Evolutionary conservation across 2,888 invertebrate species (phyloP).

Genomic region (Agrochola macilenta): DNA sequence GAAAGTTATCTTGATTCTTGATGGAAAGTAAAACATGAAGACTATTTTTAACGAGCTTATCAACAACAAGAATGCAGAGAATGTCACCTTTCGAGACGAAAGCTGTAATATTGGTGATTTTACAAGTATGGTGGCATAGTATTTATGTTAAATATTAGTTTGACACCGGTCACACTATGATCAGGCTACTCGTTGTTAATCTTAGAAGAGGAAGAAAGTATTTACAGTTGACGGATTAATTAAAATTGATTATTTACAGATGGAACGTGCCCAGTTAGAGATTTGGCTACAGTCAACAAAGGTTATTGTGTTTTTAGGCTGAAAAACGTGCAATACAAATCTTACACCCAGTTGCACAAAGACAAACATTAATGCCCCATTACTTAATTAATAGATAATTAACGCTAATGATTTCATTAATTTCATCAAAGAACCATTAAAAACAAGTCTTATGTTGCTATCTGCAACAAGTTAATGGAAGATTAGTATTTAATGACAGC

Average conservation of each 20-base stretch:
- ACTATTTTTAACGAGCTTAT: slow-evolving; percentile 14
- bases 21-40: slow-evolving; percentile 3
- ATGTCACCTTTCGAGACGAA: slow-evolving; percentile 11
- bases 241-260: slow-evolving; percentile 39
- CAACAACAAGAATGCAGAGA: slow-evolving; percentile 19
- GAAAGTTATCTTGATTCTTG: slow-evolving; percentile 7
- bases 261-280: slow-evolving; percentile 27
- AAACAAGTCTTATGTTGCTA: too few relatives aligned
- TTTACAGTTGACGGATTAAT: background rate
- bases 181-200: background rate
- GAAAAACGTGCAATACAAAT: slow-evolving; percentile 13
- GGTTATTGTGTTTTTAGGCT: slow-evolving; percentile 10
- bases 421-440: too few relatives aligned
- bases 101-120: slow-evolving; percentile 13
- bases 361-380: too few relatives aligned
- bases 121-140: slow-evolving; percentile 3
- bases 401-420: too few relatives aligned
- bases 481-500: too few relatives aligned
- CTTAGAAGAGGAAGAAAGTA: slow-evolving; percentile 23
- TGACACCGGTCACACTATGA: background rate
- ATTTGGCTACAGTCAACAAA: slow-evolving; percentile 12
- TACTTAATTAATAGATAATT: too few relatives aligned
- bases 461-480: too few relatives aligned
- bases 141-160: slow-evolving; percentile 22
- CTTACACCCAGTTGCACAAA: too few relatives aligned